These are phyloP conservation scores for Syrista parreyssii DNA, from an alignment of 2,888 invertebrate genomes.

Conservation along the genomic window DNA sequence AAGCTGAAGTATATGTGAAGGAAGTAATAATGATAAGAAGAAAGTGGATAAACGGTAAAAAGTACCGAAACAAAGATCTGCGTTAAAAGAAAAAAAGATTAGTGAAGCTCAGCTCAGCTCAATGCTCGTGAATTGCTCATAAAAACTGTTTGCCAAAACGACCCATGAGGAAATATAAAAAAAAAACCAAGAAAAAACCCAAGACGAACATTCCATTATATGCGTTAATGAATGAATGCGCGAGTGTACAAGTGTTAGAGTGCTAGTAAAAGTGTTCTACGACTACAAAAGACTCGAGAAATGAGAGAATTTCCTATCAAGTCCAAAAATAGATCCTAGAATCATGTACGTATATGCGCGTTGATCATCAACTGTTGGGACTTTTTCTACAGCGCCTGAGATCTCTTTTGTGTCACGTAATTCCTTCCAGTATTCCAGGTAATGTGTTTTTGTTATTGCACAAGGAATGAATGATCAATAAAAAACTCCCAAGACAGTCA, in stretches of 20 bases:
- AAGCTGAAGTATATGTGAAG: not conserved
- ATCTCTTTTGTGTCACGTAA: not conserved
- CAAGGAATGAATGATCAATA: not conserved
- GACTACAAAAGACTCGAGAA: not conserved
- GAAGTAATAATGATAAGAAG: not conserved
- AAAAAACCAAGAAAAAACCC: not conserved
- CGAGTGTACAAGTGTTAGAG: not conserved
- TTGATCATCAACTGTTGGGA: not conserved
- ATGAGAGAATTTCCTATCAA: not conserved
- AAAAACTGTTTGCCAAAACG: not conserved
- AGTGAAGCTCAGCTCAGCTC: not conserved
- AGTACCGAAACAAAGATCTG: too few relatives aligned
- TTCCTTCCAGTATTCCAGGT: not conserved
- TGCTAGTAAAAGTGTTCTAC: not conserved
- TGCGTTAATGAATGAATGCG: not conserved
- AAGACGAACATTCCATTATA: not conserved
- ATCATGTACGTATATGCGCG: not conserved
- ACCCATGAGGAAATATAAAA: not conserved
- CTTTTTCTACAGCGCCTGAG: not conserved
- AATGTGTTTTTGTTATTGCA: not conserved
- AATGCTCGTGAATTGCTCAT: not conserved
- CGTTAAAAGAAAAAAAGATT: not conserved
- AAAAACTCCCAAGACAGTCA: not conserved
- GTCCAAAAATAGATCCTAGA: not conserved
- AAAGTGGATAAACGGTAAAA: too few relatives aligned